Conservation (phyloP, 1,140 invertebrate species). For the Drosophila murphyi region DNA sequence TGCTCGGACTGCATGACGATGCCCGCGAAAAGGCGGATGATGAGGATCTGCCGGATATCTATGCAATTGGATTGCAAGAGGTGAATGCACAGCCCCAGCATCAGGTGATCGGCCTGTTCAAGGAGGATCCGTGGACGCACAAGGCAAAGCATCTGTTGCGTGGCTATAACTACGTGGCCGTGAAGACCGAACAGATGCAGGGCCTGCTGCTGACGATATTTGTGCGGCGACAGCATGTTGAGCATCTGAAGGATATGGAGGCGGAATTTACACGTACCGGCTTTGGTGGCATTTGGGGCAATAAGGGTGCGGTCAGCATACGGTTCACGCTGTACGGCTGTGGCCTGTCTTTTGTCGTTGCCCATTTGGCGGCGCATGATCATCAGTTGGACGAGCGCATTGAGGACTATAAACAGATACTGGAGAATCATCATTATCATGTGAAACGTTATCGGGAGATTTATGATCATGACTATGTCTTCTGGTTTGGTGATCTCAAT, state of each 20-base stretch:
- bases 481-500: conserved; percentile 98
- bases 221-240: conserved; percentile 90
- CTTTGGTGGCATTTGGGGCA: conserved; percentile 96
- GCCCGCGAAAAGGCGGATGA: conserved; percentile 78
- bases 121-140: conserved; percentile 94
- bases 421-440: conserved; percentile 89
- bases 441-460: conserved; percentile 91
- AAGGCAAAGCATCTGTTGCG: conserved; percentile 89
- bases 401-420: conserved; percentile 93
- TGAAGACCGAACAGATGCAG: conserved; percentile 91
- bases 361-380: conserved; percentile 95
- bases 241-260: conserved; percentile 92
- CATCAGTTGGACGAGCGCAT: conserved; percentile 91
- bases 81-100: conserved; percentile 95
- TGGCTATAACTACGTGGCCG: conserved; percentile 90
- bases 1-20: conserved; percentile 88
- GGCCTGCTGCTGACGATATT: conserved; percentile 92
- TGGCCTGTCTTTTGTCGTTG: conserved; percentile 94
- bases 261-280: conserved; percentile 94
- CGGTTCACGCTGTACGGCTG: conserved; percentile 94
- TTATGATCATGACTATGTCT: conserved; percentile 97
- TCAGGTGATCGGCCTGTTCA: conserved; percentile 91
- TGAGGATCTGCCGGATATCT: conserved; percentile 90
- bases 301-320: conserved; percentile 96
- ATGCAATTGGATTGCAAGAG: conserved; percentile 94